Conservation (phyloP, 2,888 invertebrate species). For the Tinea trinotella region DNA sequence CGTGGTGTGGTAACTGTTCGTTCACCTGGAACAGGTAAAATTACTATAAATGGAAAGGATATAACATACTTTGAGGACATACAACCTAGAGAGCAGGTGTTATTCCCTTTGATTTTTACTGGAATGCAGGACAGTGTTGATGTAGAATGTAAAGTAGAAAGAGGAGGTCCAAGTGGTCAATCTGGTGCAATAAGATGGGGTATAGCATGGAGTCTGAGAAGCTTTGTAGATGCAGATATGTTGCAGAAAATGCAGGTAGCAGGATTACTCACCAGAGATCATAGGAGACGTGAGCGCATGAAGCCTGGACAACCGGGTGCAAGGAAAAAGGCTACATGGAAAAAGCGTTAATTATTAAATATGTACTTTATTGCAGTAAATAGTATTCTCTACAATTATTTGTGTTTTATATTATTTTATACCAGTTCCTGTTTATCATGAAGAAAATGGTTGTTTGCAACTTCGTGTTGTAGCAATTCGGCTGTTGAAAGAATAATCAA, state of each 20-base stretch:
- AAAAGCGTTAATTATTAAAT: constrained; percentile 80
- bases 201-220: constrained; percentile 85
- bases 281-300: constrained; percentile 86
- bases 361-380: neutral
- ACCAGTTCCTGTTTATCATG: too few relatives aligned
- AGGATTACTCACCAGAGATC: constrained; percentile 88
- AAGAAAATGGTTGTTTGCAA: too few relatives aligned
- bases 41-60: constrained; percentile 85
- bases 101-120: constrained; percentile 89
- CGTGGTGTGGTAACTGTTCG: constrained; percentile 85
- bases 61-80: constrained; percentile 82
- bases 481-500: too few relatives aligned
- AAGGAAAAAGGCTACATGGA: constrained; percentile 93
- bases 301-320: constrained; percentile 94
- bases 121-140: constrained; percentile 85
- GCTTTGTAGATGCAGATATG: constrained; percentile 84
- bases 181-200: constrained; percentile 93
- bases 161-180: constrained; percentile 84
- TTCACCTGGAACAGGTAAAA: constrained; percentile 86
- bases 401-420: too few relatives aligned
- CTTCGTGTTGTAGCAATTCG: too few relatives aligned
- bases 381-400: neutral
- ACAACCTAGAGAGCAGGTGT: constrained; percentile 84
- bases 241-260: constrained; percentile 90
- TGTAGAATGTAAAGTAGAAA: constrained; percentile 81